Conservation (phyloP, 2,797 vertebrate genomes). For the Phataginus tricuspis region DNA sequence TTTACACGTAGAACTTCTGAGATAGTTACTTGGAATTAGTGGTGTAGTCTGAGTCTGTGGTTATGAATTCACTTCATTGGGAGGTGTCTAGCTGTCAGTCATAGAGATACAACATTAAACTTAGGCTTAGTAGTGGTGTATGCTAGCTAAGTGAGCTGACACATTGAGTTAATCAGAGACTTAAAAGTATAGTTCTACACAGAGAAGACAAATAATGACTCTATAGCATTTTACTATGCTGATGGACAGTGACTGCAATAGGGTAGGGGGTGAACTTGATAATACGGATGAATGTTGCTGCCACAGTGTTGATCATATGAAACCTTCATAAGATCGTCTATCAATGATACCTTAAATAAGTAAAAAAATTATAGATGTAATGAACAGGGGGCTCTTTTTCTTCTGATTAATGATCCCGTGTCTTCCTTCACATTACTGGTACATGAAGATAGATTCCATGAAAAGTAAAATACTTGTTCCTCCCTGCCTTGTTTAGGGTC, state of each 20-base stretch:
- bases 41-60: background rate
- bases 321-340: too few species aligned
- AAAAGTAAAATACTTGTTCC: background rate
- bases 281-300: too few species aligned
- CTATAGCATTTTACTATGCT: too few species aligned
- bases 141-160: background rate
- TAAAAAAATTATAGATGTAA: background rate
- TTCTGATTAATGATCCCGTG: background rate
- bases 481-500: slow-evolving; percentile 39
- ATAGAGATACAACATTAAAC: background rate
- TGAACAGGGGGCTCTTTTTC: background rate
- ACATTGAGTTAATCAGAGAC: background rate
- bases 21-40: background rate
- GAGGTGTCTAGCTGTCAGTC: background rate
- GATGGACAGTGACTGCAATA: too few species aligned
- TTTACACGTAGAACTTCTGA: background rate
- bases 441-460: slow-evolving; percentile 27
- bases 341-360: too few species aligned
- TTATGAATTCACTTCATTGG: background rate
- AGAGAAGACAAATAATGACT: too few species aligned
- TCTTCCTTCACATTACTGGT: background rate
- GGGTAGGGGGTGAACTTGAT: too few species aligned
- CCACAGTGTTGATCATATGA: too few species aligned
- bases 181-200: background rate
- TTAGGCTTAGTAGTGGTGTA: background rate